Evolutionary conservation across 2,113 vertebrate genomes (phyloP).

Genomic region (Alaudala cheleensis): DNA sequence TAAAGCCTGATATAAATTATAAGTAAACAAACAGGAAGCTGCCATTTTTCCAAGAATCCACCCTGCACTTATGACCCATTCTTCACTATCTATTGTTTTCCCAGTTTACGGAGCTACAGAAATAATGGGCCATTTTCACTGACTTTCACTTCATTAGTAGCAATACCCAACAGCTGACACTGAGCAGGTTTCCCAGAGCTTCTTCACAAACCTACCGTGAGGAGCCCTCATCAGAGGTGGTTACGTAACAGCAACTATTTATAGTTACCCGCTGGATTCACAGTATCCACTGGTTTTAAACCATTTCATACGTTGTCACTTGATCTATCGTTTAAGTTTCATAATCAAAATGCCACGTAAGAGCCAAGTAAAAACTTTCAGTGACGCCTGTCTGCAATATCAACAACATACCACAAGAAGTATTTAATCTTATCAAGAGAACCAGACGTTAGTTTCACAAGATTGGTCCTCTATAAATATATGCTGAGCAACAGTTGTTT

Average conservation of each 20-base stretch:
- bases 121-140: background rate
- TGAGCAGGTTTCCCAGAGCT: background rate
- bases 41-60: background rate
- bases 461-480: background rate
- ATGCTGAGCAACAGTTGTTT: background rate
- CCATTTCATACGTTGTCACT: background rate
- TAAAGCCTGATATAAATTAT: background rate
- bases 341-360: background rate
- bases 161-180: background rate
- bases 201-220: background rate
- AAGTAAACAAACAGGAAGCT: background rate
- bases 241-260: conserved; percentile 37
- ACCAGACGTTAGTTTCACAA: background rate
- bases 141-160: background rate
- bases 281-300: conserved; percentile 22
- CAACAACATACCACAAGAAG: background rate
- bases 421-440: background rate
- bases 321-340: background rate
- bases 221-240: background rate
- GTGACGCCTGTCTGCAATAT: background rate
- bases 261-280: conserved; percentile 39
- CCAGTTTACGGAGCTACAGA: background rate
- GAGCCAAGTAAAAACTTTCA: background rate
- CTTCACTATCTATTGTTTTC: background rate
- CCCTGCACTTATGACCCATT: fast-evolving